phyloP scores from a whole-genome alignment of 92 coral and sea anemone genomes.

The Umimayanthus chanpuru region DNA sequence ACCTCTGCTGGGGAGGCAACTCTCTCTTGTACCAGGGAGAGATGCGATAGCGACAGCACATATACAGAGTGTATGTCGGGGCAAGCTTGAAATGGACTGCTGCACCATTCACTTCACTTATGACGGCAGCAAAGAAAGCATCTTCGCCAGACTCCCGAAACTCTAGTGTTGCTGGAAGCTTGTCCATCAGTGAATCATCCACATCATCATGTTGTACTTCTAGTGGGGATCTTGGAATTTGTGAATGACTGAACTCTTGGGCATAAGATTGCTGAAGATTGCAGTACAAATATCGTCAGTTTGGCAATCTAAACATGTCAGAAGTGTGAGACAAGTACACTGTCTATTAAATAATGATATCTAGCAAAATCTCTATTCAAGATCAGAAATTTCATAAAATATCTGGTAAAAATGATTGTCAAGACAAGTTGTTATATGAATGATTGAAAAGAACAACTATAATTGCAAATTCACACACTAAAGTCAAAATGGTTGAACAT shows the following conservation, averaged over 20 bases:
- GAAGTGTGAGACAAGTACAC: background rate
- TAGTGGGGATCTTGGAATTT: constrained; percentile 34
- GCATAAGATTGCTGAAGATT: constrained; percentile 8
- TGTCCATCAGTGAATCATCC: constrained; percentile 73
- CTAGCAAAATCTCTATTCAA: no score
- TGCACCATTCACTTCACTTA: constrained; percentile 96
- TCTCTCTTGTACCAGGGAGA: constrained; percentile 92
- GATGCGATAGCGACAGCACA: constrained; percentile 99
- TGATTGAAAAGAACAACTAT: no score
- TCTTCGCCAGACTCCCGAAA: constrained; percentile 97
- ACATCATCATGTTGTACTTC: constrained; percentile 47
- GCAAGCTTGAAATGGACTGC: constrained; percentile 98
- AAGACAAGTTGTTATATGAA: no score
- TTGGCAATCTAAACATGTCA: background rate
- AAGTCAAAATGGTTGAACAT: no score
- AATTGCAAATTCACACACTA: no score
- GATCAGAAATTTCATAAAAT: no score
- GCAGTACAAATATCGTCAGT: background rate
- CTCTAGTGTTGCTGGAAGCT: constrained; percentile 92
- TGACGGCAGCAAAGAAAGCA: constrained; percentile 98
- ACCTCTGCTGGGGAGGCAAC: constrained; percentile 75
- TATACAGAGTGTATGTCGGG: constrained; percentile 95
- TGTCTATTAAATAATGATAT: no score
- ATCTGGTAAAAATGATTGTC: no score
- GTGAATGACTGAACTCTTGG: constrained; percentile 22